phyloP scores from a whole-genome alignment of 2,888 invertebrate genomes.

The Gastracanthus pulcherrimus region DNA sequence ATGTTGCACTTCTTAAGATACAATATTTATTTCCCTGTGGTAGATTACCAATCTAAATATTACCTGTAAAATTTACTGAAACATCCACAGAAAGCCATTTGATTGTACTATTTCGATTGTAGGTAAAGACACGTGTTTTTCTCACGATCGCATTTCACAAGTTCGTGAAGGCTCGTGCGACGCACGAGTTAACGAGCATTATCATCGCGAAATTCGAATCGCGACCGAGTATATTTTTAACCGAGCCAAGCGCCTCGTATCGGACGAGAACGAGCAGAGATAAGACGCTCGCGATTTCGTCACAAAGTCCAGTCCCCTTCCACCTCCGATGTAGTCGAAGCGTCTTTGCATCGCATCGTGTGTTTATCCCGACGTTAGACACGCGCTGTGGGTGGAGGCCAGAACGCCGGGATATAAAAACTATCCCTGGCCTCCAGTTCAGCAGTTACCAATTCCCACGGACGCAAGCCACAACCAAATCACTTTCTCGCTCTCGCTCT shows the following conservation, averaged over 20 bases:
- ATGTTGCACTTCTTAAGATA: too few species aligned
- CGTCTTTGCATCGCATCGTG: neutral
- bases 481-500: neutral
- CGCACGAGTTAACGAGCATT: neutral
- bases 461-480: neutral
- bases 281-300: neutral
- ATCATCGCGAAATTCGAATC: neutral
- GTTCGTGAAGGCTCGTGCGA: neutral
- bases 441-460: constrained; percentile 11
- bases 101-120: too few species aligned
- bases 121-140: too few species aligned
- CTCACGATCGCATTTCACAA: too few species aligned
- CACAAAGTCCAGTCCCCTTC: neutral
- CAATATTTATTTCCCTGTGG: too few species aligned
- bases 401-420: constrained; percentile 17
- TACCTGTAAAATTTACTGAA: too few species aligned
- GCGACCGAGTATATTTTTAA: neutral
- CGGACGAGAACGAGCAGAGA: neutral
- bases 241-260: too few species aligned
- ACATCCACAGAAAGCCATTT: too few species aligned
- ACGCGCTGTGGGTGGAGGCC: neutral
- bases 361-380: neutral
- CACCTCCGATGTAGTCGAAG: neutral
- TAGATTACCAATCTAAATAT: too few species aligned
- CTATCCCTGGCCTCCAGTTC: neutral